Base-by-base conservation (phyloP, 2,113 vertebrate genomes). In the Psephotus haematonotus region DNA sequence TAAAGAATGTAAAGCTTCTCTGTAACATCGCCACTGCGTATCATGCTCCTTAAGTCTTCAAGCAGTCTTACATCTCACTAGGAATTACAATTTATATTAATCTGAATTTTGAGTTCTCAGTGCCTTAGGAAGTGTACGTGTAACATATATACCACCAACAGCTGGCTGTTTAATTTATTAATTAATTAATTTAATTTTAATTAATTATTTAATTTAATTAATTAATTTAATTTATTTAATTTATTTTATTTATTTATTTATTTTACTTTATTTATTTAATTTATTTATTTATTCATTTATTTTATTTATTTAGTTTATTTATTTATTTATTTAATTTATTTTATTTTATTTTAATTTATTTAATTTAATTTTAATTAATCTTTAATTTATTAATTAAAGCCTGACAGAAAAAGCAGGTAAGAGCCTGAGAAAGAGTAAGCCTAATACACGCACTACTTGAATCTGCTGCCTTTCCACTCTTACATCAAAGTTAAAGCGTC, bases 371-470 rank as follows among this genome's bases (percentile, higher is more conserved):
- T n/a, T n/a, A n/a, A n/a, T n/a, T n/a, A n/a, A n/a, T n/a, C n/a
- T n/a, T n/a, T n/a, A n/a, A 92, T 43, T 62, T 70, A 63, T 70
- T 83, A 67, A 88, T 74, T 84, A 72, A 85, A 65, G 75, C 53
- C 85, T 94, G 83, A 87, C 25, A 95, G 81, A 22, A 81, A 88
- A 91, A 95, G 52, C 37, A 88, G 69, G 44, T 49, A 91, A 87
- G 6, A 80, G 57, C 50, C 82, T 84, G 74, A 82, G 31, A 85
- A 93, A 88, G 33, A 75, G 64, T 57, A n/a, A 57, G 31, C 55
- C 55, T 22, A 9, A 31, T 29, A 92, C 33, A 77, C 12, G 59
- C 3, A 4, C 19, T n/a, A 3, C 47, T 68, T 33, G 18, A 68
- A 75, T 47, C 29, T 68, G 47, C 50, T 71, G 39, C 68, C 81